phyloP scores from a whole-genome alignment of 2,888 invertebrate species.

The Synanthedon vespiformis region DNA sequence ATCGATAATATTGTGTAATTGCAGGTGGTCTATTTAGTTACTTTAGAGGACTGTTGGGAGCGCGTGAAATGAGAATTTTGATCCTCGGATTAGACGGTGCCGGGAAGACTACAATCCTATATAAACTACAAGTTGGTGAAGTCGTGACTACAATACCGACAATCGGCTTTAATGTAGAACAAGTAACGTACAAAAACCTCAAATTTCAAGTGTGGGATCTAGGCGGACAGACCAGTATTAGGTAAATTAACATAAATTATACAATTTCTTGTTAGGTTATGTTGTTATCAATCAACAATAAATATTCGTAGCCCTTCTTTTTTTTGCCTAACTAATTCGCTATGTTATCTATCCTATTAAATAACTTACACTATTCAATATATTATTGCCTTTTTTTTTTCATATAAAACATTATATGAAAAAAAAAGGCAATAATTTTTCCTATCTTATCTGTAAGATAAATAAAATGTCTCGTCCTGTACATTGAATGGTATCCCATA shows the following conservation, averaged over 20 bases:
- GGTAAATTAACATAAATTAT: conserved; percentile 65
- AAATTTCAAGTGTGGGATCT: conserved; percentile 99
- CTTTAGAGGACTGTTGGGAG: conserved; percentile 94
- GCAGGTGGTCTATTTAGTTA: conserved; percentile 96
- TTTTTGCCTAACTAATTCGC: too few relatives aligned
- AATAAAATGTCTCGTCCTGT: too few relatives aligned
- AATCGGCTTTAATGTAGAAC: conserved; percentile 99
- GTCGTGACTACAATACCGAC: conserved; percentile 99
- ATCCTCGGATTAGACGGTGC: conserved; percentile 98
- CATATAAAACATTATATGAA: too few relatives aligned
- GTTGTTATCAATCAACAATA: conserved; percentile 8
- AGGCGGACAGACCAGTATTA: conserved; percentile 98
- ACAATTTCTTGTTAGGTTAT: conserved; percentile 8
- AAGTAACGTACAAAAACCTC: conserved; percentile 98
- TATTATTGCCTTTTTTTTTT: too few relatives aligned
- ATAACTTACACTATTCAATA: too few relatives aligned
- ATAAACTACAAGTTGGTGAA: conserved; percentile 97
- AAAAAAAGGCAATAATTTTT: too few relatives aligned
- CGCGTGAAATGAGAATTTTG: conserved; percentile 97
- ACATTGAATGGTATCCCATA: too few relatives aligned
- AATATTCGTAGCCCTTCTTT: not conserved
- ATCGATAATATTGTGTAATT: conserved; percentile 24
- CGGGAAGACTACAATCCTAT: conserved; percentile 98
- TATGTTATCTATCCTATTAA: too few relatives aligned
- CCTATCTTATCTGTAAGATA: too few relatives aligned